Evolutionary conservation across 1,140 invertebrate genomes (phyloP).

Genomic region (Tetramorium simillimum): DNA sequence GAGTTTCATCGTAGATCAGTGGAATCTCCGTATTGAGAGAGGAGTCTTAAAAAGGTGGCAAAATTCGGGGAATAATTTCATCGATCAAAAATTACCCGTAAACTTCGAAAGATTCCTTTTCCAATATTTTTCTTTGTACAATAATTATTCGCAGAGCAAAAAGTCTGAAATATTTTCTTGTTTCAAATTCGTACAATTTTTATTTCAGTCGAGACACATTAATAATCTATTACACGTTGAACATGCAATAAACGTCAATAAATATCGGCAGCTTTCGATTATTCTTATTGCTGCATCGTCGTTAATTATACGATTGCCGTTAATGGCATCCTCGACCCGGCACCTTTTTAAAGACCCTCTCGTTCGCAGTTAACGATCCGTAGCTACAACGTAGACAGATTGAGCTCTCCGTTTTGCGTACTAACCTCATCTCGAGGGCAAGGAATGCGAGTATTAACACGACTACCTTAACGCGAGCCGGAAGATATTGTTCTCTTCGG

Average conservation of each 20-base stretch:
- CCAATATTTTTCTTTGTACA: too few species aligned
- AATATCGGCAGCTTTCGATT: background rate
- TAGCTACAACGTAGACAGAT: slow-evolving; percentile 52
- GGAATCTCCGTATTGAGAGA: slow-evolving; percentile 23
- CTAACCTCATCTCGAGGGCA: slow-evolving; percentile 44
- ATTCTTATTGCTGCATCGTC: background rate
- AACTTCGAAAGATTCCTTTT: background rate
- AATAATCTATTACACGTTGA: background rate
- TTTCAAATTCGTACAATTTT: background rate
- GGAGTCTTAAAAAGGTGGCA: slow-evolving; percentile 28
- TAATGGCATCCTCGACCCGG: slow-evolving; percentile 15
- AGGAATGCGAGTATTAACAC: slow-evolving; percentile 59
- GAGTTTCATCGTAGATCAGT: slow-evolving; percentile 48
- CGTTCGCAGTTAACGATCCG: slow-evolving; percentile 39
- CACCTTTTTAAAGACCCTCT: slow-evolving; percentile 28
- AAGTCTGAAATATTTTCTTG: background rate
- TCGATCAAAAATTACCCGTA: background rate
- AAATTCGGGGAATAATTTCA: too few species aligned
- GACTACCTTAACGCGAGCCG: slow-evolving; percentile 34
- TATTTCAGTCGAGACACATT: background rate
- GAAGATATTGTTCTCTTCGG: slow-evolving; percentile 47
- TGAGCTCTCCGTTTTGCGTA: slow-evolving; percentile 34
- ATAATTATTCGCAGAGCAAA: background rate
- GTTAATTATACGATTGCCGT: slow-evolving; percentile 10
- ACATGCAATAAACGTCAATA: background rate